Evolutionary conservation across 2,113 vertebrate genomes (phyloP).

Genomic region (Syngnathus typhle): DNA sequence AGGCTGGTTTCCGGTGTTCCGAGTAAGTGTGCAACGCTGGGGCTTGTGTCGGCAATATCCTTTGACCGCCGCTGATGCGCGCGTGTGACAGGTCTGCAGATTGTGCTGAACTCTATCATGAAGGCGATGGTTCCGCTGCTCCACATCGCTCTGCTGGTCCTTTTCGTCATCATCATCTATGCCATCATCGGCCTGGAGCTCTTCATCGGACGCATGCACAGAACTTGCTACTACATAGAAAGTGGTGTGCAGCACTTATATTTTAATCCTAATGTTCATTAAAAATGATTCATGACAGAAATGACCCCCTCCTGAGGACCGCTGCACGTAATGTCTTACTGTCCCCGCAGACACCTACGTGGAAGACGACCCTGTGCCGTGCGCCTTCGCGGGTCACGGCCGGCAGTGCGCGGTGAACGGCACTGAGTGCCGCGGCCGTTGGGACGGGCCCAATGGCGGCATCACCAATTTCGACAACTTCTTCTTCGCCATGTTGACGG

Average conservation of each 20-base stretch:
- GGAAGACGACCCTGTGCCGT: conserved; percentile 84
- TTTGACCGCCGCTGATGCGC: neutral
- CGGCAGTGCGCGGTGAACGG: conserved; percentile 75
- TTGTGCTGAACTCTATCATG: conserved; percentile 93
- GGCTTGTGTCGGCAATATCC: neutral
- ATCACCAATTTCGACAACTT: conserved; percentile 95
- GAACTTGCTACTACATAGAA: conserved; percentile 80
- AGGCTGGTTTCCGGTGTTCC: conserved; percentile 89
- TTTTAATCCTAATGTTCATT: neutral
- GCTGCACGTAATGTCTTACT: neutral
- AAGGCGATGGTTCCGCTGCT: conserved; percentile 91
- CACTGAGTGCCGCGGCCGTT: conserved; percentile 77
- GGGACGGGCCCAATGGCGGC: conserved; percentile 86
- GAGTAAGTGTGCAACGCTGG: conserved; percentile 71
- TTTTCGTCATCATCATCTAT: conserved; percentile 95
- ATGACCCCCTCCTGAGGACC: neutral
- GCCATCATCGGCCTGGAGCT: conserved; percentile 93
- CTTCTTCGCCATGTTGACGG: conserved; percentile 89
- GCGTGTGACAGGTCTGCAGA: conserved; percentile 78
- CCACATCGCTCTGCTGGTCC: conserved; percentile 88
- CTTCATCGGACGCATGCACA: conserved; percentile 92
- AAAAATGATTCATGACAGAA: accelerated
- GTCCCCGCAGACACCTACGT: conserved; percentile 69
- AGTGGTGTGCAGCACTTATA: conserved; percentile 60
- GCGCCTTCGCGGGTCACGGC: conserved; percentile 79